Base-by-base conservation (phyloP, 2,888 invertebrate genomes). In the Drepanosiphum platanoidis region DNA sequence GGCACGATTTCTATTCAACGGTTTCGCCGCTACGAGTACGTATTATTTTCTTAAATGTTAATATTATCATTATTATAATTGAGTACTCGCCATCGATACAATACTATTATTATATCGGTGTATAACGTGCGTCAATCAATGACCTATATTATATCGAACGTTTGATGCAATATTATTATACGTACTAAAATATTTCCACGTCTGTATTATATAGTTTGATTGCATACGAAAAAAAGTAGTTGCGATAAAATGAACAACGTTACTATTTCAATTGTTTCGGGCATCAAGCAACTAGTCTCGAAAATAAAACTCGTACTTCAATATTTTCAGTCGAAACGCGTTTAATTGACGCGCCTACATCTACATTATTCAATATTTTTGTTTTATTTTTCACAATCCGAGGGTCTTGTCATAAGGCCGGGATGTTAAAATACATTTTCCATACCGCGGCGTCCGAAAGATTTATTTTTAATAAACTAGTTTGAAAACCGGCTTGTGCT, bases 381-480 rank as follows among this genome's bases (percentile, higher is more conserved):
- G 15, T 18, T 18, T 52, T 52, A 3, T 52, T 52, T 3, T 22
- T 1, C 5, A 22, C 8, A 18, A 18, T 0, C 18, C 11, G 22
- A 18, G 52, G 2, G 9, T 3, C 46, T 9, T 15, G 18, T 46
- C 52, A 18, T 22, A 52, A 52, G 22, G 3, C 7, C 4, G 22
- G 18, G 22, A 61, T 27, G 9, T 27, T 61, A 5, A 61, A 61
- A 22, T 61, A 27, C 13, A 64, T 27, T 64, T 13, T 3, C 30
- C 11, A 27, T 30, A 27, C 9, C 64, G n/a, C 64, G 11, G 9
- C n/a, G 58, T 58, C 34, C 13, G 15, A n/a, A 4, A 11, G 39
- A 42, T 58, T 75, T 79, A 34, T 34, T 68, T 34, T 68, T 68
- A 15, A 79, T 66, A 79, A 52, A 71, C 71, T 71, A 81, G 81